Conservation (phyloP, 2,113 vertebrate species). For the Cheirogaleus medius region DNA sequence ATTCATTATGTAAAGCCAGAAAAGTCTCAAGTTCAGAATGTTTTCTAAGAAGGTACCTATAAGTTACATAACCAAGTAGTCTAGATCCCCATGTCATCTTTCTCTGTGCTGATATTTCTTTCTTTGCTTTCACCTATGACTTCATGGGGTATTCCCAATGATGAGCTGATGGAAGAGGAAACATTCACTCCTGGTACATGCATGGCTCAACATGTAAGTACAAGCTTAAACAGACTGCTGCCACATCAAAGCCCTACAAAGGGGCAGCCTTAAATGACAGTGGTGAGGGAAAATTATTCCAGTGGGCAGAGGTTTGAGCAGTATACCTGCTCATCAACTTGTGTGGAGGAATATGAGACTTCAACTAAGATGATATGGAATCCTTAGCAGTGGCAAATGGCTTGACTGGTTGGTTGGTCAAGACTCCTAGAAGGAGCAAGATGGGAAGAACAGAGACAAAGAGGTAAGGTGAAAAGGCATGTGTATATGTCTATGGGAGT, state of each 20-base stretch:
- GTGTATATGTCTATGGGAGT: not conserved
- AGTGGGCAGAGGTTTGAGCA: not conserved
- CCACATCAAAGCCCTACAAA: not conserved
- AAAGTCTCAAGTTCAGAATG: conserved; percentile 17
- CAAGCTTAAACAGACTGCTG: not conserved
- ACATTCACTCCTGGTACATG: not conserved
- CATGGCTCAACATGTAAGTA: not conserved
- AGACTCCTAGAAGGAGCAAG: not conserved
- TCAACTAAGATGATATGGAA: not conserved
- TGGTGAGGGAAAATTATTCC: not conserved
- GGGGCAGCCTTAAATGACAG: not conserved
- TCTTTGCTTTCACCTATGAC: conserved; percentile 2
- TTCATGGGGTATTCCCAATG: not conserved
- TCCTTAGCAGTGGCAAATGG: not conserved
- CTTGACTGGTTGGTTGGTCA: not conserved
- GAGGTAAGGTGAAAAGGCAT: not conserved
- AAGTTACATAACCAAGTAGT: conserved; percentile 48
- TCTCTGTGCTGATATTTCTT: conserved; percentile 25
- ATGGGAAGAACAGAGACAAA: not conserved
- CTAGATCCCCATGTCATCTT: not conserved
- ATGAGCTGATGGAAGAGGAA: not conserved
- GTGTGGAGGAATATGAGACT: not conserved
- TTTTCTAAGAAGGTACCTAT: conserved; percentile 46
- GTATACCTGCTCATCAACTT: not conserved
- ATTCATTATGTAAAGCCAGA: conserved; percentile 60